Base-by-base conservation (phyloP, 2,113 vertebrate species). In the Nothoprocta pentlandii region DNA sequence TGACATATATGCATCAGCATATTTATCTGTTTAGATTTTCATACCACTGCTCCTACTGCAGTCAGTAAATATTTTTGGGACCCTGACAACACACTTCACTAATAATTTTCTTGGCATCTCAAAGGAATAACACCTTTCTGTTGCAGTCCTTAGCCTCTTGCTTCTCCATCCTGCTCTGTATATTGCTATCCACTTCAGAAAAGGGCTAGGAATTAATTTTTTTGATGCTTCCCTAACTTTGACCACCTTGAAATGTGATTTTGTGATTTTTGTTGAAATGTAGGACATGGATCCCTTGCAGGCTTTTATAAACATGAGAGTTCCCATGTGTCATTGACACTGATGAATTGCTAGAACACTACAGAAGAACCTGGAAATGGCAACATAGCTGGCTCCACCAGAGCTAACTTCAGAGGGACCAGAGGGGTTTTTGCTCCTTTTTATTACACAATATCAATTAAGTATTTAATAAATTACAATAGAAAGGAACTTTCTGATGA, bases 361-460 rank as follows among this genome's bases (percentile, higher is more conserved):
- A 44, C 53, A 90, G 89, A 94, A 86, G 91, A 92, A 76, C 90
- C 97, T 87, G 88, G 86, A 95, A 97, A 93, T 85, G 87, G 70
- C 88, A 92, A 73, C 3, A 9, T 62, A 70, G 46, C 79, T 86
- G 77, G 46, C 89, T 94, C 63, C 81, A 84, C 66, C 6, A 36
- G 83, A 92, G 87, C 80, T 95, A 87, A 82, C 92, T 96, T 49
- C 51, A 96, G 83, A 96, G 84, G 85, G 70, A 95, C 80, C 92
- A 91, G 95, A 96, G 91, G 77, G 89, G 73, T 2, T 79, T 93
- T 94, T 70, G 70, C 88, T 93, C 90, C 70, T 85, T 92, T 77
- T 88, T 94, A 92, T 93, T 95, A 93, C 6, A 91, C 73, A 14
- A 92, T 94, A 96, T 84, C 95, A 96, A 96, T 97, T 97, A 97